phyloP scores from a whole-genome alignment of 1,140 invertebrate species.

The Panagrolaimus sp. region DNA sequence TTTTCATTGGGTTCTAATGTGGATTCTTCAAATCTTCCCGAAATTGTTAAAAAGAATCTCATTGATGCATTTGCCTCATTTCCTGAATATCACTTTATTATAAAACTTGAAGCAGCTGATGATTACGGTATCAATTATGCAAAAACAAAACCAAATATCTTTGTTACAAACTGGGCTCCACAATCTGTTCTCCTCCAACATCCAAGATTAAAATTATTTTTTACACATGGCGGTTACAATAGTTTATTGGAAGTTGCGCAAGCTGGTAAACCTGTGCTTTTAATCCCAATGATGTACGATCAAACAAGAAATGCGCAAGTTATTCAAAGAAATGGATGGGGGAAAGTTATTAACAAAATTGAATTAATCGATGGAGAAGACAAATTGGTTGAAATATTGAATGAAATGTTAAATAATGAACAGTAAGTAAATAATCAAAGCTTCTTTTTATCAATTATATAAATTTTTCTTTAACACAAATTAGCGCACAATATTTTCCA shows the following conservation, averaged over 20 bases:
- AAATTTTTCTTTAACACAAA: no score
- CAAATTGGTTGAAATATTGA: slow-evolving; percentile 18
- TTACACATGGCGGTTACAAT: slow-evolving; percentile 49
- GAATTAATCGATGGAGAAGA: slow-evolving; percentile 12
- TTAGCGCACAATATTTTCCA: no score
- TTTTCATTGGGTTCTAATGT: slow-evolving; percentile 26
- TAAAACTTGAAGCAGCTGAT: slow-evolving; percentile 31
- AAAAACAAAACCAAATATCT: background rate
- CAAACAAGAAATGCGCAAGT: slow-evolving; percentile 31
- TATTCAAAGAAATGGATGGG: slow-evolving; percentile 37
- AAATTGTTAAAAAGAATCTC: slow-evolving; percentile 23
- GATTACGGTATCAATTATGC: background rate
- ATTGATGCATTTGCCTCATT: slow-evolving; percentile 27
- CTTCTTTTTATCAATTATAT: background rate
- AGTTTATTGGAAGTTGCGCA: slow-evolving; percentile 35
- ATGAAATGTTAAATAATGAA: slow-evolving; percentile 27
- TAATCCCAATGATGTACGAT: slow-evolving; percentile 42
- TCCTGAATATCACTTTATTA: slow-evolving; percentile 35
- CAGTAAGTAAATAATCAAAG: slow-evolving; percentile 21
- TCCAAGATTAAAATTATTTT: slow-evolving; percentile 32
- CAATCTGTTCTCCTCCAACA: slow-evolving; percentile 17
- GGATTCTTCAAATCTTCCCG: slow-evolving; percentile 12
- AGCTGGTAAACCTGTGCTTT: slow-evolving; percentile 25
- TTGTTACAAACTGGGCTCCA: background rate
- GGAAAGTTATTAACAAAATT: slow-evolving; percentile 25